phyloP scores from a whole-genome alignment of 2,888 invertebrate species.

The Acrobeloides nanus region DNA sequence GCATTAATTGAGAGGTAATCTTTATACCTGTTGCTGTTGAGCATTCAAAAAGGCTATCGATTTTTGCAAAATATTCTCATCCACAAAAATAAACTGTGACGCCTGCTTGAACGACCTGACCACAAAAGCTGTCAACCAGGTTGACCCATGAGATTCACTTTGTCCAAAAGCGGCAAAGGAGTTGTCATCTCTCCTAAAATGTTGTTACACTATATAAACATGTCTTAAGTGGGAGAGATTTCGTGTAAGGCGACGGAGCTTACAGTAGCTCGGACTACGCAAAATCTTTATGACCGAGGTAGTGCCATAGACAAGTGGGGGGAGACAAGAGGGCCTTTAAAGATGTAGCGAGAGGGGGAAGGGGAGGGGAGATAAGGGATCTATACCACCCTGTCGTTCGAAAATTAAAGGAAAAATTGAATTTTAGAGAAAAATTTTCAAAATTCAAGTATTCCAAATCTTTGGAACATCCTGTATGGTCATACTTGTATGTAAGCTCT shows the following conservation, averaged over 20 bases:
- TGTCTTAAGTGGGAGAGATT: too few relatives aligned
- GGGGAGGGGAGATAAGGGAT: too few relatives aligned
- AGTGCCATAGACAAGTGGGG: too few relatives aligned
- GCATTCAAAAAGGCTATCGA: slow-evolving; percentile 71
- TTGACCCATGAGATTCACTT: slow-evolving; percentile 66
- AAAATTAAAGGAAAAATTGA: too few relatives aligned
- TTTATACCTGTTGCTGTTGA: slow-evolving; percentile 61
- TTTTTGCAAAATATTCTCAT: slow-evolving; percentile 62
- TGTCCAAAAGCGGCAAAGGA: slow-evolving; percentile 81
- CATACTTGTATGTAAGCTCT: slow-evolving; percentile 69
- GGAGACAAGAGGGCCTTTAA: too few relatives aligned
- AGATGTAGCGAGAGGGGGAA: too few relatives aligned
- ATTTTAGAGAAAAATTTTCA: too few relatives aligned
- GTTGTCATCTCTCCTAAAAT: slow-evolving; percentile 69
- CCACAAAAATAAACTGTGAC: slow-evolving; percentile 65
- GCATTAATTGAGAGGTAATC: background rate
- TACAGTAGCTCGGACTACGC: too few relatives aligned
- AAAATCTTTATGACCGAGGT: too few relatives aligned
- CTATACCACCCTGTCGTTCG: too few relatives aligned
- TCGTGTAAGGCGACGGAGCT: too few relatives aligned
- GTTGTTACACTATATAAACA: too few relatives aligned
- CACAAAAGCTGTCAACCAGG: slow-evolving; percentile 82
- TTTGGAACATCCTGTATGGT: background rate
- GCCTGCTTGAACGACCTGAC: slow-evolving; percentile 65
- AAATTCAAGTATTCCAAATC: slow-evolving; percentile 10